Conservation (phyloP, 2,888 invertebrate genomes). For the Adelognathus sp. region DNA sequence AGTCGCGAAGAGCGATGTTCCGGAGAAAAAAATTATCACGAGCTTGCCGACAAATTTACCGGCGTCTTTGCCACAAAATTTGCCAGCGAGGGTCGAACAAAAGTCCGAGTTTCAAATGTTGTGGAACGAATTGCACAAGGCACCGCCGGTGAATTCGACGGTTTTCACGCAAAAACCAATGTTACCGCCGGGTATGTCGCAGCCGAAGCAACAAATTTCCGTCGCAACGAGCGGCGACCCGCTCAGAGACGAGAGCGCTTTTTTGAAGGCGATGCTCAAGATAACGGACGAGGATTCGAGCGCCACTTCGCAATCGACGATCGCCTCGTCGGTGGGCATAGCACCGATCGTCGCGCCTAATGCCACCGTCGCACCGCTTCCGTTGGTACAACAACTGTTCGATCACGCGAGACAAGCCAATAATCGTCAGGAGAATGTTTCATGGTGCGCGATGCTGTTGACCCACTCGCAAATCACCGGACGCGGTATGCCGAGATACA, state of each 20-base stretch:
- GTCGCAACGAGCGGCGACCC: conserved; percentile 19
- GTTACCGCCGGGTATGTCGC: conserved; percentile 35
- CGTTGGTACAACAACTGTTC: conserved; percentile 79
- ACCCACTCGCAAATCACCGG: conserved; percentile 80
- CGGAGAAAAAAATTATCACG: conserved; percentile 6
- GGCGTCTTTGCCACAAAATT: no score
- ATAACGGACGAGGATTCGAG: conserved; percentile 73
- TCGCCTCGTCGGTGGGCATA: conserved; percentile 50
- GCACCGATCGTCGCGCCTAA: conserved; percentile 51
- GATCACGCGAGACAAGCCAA: conserved; percentile 76
- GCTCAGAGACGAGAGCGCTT: conserved; percentile 77
- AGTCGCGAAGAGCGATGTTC: neutral
- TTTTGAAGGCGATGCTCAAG: conserved; percentile 78
- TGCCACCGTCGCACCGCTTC: conserved; percentile 73
- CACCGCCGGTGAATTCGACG: conserved; percentile 63
- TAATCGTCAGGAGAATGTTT: conserved; percentile 63
- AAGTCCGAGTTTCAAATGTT: conserved; percentile 77
- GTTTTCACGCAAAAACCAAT: conserved; percentile 46
- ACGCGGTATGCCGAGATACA: conserved; percentile 81
- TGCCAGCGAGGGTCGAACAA: conserved; percentile 11
- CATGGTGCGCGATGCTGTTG: conserved; percentile 78
- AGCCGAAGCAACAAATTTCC: conserved; percentile 26
- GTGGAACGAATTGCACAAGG: conserved; percentile 79
- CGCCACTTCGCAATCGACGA: conserved; percentile 52
- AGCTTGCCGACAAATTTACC: neutral